Evolutionary conservation across 2,888 invertebrate genomes (phyloP).

Genomic region (Fragum sueziense): DNA sequence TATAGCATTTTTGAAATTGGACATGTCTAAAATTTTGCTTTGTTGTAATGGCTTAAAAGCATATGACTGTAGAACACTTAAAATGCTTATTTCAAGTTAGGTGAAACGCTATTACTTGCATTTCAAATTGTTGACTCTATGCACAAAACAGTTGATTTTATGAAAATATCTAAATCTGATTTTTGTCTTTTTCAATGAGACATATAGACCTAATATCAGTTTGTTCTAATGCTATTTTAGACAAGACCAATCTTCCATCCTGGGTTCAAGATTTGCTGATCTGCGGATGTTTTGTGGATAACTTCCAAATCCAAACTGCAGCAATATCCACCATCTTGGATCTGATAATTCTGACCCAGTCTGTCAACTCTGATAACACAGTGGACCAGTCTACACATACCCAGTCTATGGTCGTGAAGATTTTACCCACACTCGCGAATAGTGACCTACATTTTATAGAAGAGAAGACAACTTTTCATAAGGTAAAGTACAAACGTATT

Average conservation of each 20-base stretch:
- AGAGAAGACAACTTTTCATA: slow-evolving; percentile 87
- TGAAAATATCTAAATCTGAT: too few relatives aligned
- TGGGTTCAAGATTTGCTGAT: slow-evolving; percentile 89
- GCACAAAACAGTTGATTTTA: too few relatives aligned
- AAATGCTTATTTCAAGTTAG: too few relatives aligned
- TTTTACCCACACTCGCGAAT: slow-evolving; percentile 88
- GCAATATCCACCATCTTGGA: slow-evolving; percentile 89
- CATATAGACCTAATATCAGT: too few relatives aligned
- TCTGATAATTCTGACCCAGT: slow-evolving; percentile 86
- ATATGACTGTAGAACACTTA: too few relatives aligned
- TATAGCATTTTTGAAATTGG: too few relatives aligned
- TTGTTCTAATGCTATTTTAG: too few relatives aligned
- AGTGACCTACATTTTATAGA: slow-evolving; percentile 87
- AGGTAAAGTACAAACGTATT: slow-evolving; percentile 82
- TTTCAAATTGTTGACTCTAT: too few relatives aligned
- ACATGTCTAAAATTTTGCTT: too few relatives aligned
- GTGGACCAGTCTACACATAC: slow-evolving; percentile 51
- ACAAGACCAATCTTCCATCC: slow-evolving; percentile 77
- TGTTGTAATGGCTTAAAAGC: too few relatives aligned
- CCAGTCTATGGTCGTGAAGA: slow-evolving; percentile 86
- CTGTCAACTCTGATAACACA: slow-evolving; percentile 75
- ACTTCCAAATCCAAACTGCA: slow-evolving; percentile 84
- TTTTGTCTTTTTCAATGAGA: too few relatives aligned
- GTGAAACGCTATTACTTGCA: too few relatives aligned
- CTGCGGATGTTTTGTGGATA: slow-evolving; percentile 87